Evolutionary conservation across 2,888 invertebrate genomes (phyloP), one percentile per base, ranked within the genome.

Genomic region (Euphydryas editha): DNA sequence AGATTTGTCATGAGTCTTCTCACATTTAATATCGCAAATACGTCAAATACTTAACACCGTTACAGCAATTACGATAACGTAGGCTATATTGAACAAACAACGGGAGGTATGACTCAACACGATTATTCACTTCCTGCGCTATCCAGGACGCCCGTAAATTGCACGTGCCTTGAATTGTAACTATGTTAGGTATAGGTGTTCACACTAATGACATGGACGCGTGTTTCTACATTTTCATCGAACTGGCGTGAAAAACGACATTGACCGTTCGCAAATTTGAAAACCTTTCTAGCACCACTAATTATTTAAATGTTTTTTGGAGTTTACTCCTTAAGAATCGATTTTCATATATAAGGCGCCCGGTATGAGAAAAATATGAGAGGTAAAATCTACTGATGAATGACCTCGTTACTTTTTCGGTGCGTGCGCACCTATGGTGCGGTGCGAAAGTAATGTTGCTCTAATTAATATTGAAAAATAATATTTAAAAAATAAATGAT

Each of bases 91-190:
- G 20, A 39, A n/a, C 5, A n/a, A 8, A 37, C 56, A 36, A 30
- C 56, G 37, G 56, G 63, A 7, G 57, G 58, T 58, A 44, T 63
- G 63, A 63, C 13, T 63, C 63, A 58, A 36, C 17, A 30, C 58
- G 63, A 58, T 63, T 58, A 63, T 63, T 63, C 63, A 63, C 49
- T 51, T 63, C 47, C 49, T 49, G 57, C 51, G 46, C 10, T 61
- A 65, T 60, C 58, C 61, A 58, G 65, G 61, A 55, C 63, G 59
- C 55, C 63, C 59, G 65, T 56, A 65, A 67, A 59, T 59, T 59
- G 70, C 70, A 70, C 70, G 70, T 70, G 70, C 42, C 56, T 62
- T 10, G 68, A 65, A 68, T 68, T 51, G 13, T 15, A 51, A 63
- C 20, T 49, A 20, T 20, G 30, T 30, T 30, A 4, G 30, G 4